A percentile compares a stretch with the other conserved stretches of the same genome.
These are phyloP conservation scores for Lepidocolaptes lacrymiger DNA, from an alignment of 2,797 vertebrate species.

Conservation along the genomic window DNA sequence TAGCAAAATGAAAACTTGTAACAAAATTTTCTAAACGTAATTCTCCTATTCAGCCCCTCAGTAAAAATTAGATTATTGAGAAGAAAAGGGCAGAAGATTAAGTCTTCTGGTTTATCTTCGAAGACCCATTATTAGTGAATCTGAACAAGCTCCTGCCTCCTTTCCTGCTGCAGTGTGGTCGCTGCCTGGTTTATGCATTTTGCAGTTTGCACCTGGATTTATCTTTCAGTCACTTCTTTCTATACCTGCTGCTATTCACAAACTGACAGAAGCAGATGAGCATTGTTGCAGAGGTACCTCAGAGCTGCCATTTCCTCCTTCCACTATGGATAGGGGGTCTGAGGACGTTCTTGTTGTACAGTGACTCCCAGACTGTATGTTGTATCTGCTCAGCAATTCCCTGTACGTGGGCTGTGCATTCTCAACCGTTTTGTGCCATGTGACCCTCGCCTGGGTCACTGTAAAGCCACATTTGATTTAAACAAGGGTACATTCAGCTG, in stretches of 20 bases:
- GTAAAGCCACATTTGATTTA: not conserved
- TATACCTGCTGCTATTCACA: not conserved
- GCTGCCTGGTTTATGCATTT: not conserved
- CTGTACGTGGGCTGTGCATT: not conserved
- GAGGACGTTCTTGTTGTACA: not conserved
- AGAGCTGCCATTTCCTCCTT: not conserved
- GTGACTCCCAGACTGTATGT: not conserved
- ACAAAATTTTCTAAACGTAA: not conserved
- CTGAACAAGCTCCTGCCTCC: not conserved
- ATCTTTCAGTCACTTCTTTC: not conserved
- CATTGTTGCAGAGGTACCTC: not conserved
- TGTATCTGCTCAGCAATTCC: not conserved
- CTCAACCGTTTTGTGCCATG: not conserved
- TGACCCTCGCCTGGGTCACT: not conserved
- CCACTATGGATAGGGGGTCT: not conserved
- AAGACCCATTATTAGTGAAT: not conserved
- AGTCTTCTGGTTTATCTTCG: not conserved
- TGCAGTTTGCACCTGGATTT: not conserved
- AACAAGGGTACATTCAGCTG: slow-evolving; percentile 27
- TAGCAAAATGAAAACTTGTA: not conserved
- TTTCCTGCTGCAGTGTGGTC: not conserved
- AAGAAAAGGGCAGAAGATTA: not conserved
- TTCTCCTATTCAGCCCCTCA: not conserved
- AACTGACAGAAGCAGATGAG: not conserved
- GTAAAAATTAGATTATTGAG: not conserved